Evolutionary conservation across 2,888 invertebrate genomes (phyloP), one percentile per base, ranked within the genome.

Genomic region (Reticulitermes lucifugus): DNA sequence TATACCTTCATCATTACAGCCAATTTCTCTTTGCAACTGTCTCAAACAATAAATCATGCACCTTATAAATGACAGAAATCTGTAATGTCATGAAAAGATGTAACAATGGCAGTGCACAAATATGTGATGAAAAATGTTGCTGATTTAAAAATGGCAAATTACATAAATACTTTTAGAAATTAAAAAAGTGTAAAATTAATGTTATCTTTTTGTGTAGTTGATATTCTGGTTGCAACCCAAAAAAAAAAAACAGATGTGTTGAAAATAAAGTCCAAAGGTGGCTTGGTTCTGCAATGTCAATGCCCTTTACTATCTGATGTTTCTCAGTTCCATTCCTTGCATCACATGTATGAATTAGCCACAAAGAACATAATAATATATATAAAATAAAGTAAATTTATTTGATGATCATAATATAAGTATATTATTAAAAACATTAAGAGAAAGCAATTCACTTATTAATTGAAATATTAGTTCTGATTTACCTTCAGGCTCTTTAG

Each of bases 401-500:
- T 83, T 75, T 84, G 60, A 59, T 25, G 46, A 84, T 79, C 81
- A 81, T 70, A 84, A 84, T 6, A 55, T 35, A 70, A 85, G 7
- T 35, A 59, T 59, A 22, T 55, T 51, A 79, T 9, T 79, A 25
- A 70, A 71, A 85, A 51, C 70, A 55, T 43, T 59, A 29, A 65
- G 29, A 83, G 41, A 86, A 79, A 86, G 75, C 70, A 86, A 81
- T 81, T 82, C 75, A 85, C 71, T 83, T 79, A 85, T 85, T 79
- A 84, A 83, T 65, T 73, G 51, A 83, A 81, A 81, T 51, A 84
- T 86, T 86, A 85, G 85, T 85, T 80, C 65, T 79, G 87, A 88
- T 88, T 89, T 96, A 93, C 96, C 97, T 94, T 97, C 97, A 89
- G 96, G 96, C 90, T 97, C 97, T 94, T 97, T 97, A 91, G 96